A percentile compares a stretch with the other conserved stretches of the same genome.
Evolutionary conservation across 2,888 invertebrate species (phyloP).

Genomic region (Scaptomyza polygonia): DNA sequence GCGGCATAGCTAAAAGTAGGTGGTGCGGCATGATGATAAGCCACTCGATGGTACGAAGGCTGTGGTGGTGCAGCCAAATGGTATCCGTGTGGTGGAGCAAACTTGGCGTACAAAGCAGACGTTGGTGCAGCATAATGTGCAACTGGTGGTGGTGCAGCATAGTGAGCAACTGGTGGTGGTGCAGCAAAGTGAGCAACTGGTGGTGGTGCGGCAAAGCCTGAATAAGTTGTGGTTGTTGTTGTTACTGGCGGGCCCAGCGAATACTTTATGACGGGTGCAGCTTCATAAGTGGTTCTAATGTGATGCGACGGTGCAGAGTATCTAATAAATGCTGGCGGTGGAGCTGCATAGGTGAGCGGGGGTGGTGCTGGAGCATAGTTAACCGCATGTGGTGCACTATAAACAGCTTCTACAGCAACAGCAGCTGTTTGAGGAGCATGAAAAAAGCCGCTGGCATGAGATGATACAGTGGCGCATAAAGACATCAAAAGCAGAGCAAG

Average conservation of each 20-base stretch:
- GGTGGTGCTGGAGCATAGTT: slow-evolving; percentile 36
- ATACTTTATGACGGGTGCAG: slow-evolving; percentile 58
- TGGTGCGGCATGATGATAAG: slow-evolving; percentile 46
- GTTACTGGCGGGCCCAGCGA: slow-evolving; percentile 63
- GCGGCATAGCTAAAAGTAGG: slow-evolving; percentile 45
- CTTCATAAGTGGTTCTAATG: slow-evolving; percentile 26
- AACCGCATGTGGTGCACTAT: slow-evolving; percentile 33
- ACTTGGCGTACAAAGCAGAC: slow-evolving; percentile 5
- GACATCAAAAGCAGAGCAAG: slow-evolving; percentile 18
- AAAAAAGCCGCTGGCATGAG: slow-evolving; percentile 16
- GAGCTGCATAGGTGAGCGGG: slow-evolving; percentile 20
- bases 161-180: slow-evolving; percentile 7
- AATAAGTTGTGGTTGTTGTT: slow-evolving; percentile 68
- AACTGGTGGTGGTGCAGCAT: slow-evolving; percentile 11
- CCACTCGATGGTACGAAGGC: slow-evolving; percentile 12
- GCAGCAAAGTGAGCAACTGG: slow-evolving; percentile 17
- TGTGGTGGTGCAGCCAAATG: slow-evolving; percentile 15
- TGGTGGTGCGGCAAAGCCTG: slow-evolving; percentile 55
- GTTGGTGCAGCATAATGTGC: slow-evolving; percentile 21
- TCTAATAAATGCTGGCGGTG: slow-evolving; percentile 31
- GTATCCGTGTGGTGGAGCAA: slow-evolving; percentile 16
- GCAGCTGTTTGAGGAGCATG: slow-evolving; percentile 48
- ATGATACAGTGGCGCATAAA: neutral
- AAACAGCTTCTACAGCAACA: slow-evolving; percentile 46
- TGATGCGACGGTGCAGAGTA: slow-evolving; percentile 39